Evolutionary conservation across 1,140 invertebrate genomes (phyloP), one percentile per base, ranked within the genome.

Genomic region (Drosophila biarmipes): DNA sequence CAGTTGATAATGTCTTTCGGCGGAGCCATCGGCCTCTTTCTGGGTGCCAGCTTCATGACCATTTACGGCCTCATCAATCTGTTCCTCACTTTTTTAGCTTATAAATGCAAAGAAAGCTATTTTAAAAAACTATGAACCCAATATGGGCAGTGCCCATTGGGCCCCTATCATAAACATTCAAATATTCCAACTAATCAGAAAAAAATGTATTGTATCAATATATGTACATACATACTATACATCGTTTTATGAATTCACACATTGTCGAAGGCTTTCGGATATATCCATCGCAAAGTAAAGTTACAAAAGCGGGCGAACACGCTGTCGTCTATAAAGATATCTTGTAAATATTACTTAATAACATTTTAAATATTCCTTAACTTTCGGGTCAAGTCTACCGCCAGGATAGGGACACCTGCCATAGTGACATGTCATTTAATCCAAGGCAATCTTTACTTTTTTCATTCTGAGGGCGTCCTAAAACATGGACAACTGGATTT

Each of bases 41-140:
- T 91, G 7, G 90, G 90, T 38, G 91, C 90, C 46, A 91, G 90
- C 57, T 91, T 91, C 64, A 89, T 91, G 73, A 91, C 80, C 52
- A 52, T 85, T 15, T 81, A 84, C 48, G 85, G 81, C 2, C 24
- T 91, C 15, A 35, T 85, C 12, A 74, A 87, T 49, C 19, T 91
- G 21, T 45, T 63, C 0, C 8, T 82, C 4, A 64, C 76, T 52
- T 80, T 73, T 53, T 2, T 90, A 14, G 46, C 62, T 48, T 24
- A 46, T 66, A 66, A 73, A 59, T 82, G 79, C 64, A 85, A 80
- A 53, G 51, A 31, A 12, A 24, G 35, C 14, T 7, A 17, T 8
- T 27, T 6, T 14, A 6, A 19, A 6, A 11, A 15, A 51, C 34
- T 35, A 4, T 15, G 10, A 24, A 34, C 27, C 31, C 6, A 10